These are phyloP conservation scores for Drosophila tanythrix DNA, from an alignment of 2,888 invertebrate species.

Conservation along the genomic window DNA sequence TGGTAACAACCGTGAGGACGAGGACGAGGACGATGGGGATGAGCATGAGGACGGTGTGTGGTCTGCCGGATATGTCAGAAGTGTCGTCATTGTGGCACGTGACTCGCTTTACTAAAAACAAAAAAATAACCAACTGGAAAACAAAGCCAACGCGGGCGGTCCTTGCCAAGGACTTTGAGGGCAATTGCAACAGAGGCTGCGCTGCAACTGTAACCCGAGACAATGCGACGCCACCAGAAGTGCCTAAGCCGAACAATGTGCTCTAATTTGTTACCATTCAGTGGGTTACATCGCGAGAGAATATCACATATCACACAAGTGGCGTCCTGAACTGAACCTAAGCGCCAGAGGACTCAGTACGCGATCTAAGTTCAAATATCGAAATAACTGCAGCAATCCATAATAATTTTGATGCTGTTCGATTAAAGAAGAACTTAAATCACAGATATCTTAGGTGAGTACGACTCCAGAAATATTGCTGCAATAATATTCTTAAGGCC, in stretches of 20 bases:
- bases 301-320: constrained; percentile 26
- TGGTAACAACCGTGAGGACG: constrained; percentile 16
- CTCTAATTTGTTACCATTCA: constrained; percentile 66
- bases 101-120: constrained; percentile 61
- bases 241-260: constrained; percentile 61
- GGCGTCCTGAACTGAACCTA: not conserved
- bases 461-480: not conserved
- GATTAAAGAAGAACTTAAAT: not conserved
- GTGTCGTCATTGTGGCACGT: constrained; percentile 76
- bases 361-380: not conserved
- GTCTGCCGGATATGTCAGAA: constrained; percentile 80
- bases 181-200: constrained; percentile 13
- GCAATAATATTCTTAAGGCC: not conserved
- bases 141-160: constrained; percentile 69
- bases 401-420: not conserved
- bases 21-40: not conserved
- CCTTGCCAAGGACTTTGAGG: constrained; percentile 47
- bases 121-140: constrained; percentile 31
- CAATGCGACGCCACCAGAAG: constrained; percentile 49
- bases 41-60: constrained; percentile 59
- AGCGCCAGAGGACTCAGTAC: constrained; percentile 11
- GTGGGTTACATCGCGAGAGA: not conserved
- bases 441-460: not conserved
- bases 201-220: constrained; percentile 59
- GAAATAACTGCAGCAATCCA: not conserved